Evolutionary conservation across 2,888 invertebrate species (phyloP), one percentile per base, ranked within the genome.

Genomic region (Ophioninae sp.): DNA sequence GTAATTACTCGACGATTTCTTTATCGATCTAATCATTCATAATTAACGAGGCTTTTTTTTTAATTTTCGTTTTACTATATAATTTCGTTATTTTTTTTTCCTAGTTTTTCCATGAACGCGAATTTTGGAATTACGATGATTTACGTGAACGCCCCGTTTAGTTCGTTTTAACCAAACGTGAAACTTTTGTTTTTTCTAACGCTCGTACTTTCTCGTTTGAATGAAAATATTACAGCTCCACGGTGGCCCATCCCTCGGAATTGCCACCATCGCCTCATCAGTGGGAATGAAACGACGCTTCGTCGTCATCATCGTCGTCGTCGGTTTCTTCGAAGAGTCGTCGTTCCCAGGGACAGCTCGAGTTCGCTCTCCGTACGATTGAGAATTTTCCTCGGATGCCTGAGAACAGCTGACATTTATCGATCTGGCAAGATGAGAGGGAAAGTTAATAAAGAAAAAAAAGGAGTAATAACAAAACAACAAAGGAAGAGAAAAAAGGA

Each of bases 241-340:
- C 98, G 90, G 97, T 99, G 93, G 99, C 99, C 89, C 99, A 99
- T 94, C 98, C 98, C 84, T 98, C 98, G 87, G 99, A 99, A 95
- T 95, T 99, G 94, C 99, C 99, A 92, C 99, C 99, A 62, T 99
- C 99, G 91, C 99, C 99, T 89, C 98, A 99, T 94, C 97, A 98
- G 93, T 99, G 99, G 99, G 97, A 98, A 95, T 98, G 96, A 97
- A 86, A 85, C 64, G 85, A 81, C 82, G 85, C 87, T 85, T 84
- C 87, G 85, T 59, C 82, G 39, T 57, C 70, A 79, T 57, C 70
- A 79, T 64, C 67, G 61, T 80, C 62, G 44, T 57, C 50, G 64
- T 81, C 75, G 81, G 69, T 85, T 73, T 76, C 68, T 73, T 74
- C 37, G 65, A 23, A 64, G 61, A 30, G 72, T 84, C 80, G 59